phyloP scores from a whole-genome alignment of 2,113 vertebrate species.

The Eurystomus gularis region DNA sequence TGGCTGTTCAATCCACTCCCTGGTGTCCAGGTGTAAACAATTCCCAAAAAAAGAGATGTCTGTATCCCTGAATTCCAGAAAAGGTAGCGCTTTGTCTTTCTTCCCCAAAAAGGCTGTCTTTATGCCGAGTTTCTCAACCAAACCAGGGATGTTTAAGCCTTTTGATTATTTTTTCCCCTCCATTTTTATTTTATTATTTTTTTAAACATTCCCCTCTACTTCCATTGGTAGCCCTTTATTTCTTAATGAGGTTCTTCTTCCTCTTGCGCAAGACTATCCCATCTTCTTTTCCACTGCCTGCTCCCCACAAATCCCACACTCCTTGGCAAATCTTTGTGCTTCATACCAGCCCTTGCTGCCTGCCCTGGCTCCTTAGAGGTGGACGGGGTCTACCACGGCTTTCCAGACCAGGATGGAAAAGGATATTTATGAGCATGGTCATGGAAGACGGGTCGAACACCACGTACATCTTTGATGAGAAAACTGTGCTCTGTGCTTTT shows the following conservation, averaged over 20 bases:
- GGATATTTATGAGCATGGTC: neutral
- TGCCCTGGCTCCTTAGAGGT: neutral
- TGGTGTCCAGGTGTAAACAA: conserved; percentile 69
- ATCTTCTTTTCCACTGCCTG: neutral
- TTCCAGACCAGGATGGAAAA: neutral
- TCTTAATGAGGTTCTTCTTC: neutral
- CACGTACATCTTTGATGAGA: neutral
- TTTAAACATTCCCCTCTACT: neutral
- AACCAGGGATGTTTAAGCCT: neutral
- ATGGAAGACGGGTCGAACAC: neutral
- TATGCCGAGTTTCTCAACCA: neutral
- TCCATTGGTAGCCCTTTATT: neutral
- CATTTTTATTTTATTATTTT: neutral
- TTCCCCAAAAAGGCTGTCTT: conserved; percentile 35
- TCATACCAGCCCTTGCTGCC: fast-evolving
- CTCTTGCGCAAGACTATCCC: neutral
- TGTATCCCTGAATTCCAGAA: conserved; percentile 56
- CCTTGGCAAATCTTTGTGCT: neutral
- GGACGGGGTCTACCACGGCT: neutral
- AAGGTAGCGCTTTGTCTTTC: conserved; percentile 49
- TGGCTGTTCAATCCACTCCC: conserved; percentile 54
- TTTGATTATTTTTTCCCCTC: conserved; percentile 16
- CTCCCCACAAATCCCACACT: neutral
- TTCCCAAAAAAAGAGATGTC: conserved; percentile 64
- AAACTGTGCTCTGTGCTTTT: fast-evolving